Conservation (phyloP, 1,140 invertebrate genomes). For the Reticulitermes speratus region DNA sequence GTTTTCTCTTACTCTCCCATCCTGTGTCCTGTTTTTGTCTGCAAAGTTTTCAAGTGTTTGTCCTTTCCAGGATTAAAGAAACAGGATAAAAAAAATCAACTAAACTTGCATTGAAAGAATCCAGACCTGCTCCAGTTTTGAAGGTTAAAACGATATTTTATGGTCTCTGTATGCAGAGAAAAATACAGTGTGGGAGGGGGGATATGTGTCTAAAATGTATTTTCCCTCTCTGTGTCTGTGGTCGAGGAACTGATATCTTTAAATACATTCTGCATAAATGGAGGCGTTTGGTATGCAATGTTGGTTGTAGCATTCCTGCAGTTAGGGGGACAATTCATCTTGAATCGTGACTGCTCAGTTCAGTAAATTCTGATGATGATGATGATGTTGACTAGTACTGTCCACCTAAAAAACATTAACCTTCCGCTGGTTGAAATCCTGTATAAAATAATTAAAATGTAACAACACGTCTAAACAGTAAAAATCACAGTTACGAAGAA, state of each 20-base stretch:
- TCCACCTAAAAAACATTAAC: too few relatives aligned
- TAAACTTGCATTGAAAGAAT: not conserved
- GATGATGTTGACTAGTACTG: too few relatives aligned
- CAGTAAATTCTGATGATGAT: too few relatives aligned
- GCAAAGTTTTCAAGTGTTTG: not conserved
- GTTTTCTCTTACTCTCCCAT: not conserved
- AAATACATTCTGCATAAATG: not conserved
- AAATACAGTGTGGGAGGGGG: not conserved
- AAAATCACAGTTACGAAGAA: too few relatives aligned
- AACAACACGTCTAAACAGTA: too few relatives aligned
- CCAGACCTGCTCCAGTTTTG: not conserved
- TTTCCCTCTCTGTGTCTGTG: not conserved
- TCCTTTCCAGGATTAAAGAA: not conserved
- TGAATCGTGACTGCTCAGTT: not conserved
- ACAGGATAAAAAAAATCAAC: not conserved
- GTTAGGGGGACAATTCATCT: not conserved
- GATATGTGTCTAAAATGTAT: constrained; percentile 2
- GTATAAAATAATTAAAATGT: too few relatives aligned
- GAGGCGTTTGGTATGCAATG: not conserved
- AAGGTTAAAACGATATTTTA: not conserved
- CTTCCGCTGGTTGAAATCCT: too few relatives aligned
- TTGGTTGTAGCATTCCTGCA: not conserved
- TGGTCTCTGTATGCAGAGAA: not conserved
- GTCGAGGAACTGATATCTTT: not conserved
- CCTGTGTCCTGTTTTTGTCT: not conserved